Evolutionary conservation across 92 coral and sea anemone genomes (phyloP).

Genomic region (Porites cylindrica): DNA sequence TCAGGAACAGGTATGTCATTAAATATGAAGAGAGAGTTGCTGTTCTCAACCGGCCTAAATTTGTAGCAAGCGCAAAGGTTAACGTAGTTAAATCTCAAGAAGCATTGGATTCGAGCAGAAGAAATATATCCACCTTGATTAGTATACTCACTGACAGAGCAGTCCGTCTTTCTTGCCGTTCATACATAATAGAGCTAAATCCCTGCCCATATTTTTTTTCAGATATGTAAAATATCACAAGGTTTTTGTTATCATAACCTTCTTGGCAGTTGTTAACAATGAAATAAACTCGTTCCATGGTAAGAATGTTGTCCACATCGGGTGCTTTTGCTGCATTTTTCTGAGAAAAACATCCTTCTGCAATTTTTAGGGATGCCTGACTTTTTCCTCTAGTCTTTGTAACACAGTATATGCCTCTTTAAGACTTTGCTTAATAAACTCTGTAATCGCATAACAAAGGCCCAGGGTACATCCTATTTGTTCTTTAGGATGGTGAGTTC

Average conservation of each 20-base stretch:
- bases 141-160: slow-evolving; percentile 58
- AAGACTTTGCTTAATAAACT: slow-evolving; percentile 13
- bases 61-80: slow-evolving; percentile 45
- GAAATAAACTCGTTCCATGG: slow-evolving; percentile 17
- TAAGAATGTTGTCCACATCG: slow-evolving; percentile 31
- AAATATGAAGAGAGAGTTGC: slow-evolving; percentile 15
- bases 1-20: slow-evolving; percentile 25
- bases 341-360: slow-evolving; percentile 40
- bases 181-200: slow-evolving; percentile 29
- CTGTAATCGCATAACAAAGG: slow-evolving; percentile 44
- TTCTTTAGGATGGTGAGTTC: slow-evolving; percentile 56
- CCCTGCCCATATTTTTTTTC: slow-evolving; percentile 45
- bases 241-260: slow-evolving; percentile 25
- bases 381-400: slow-evolving; percentile 16
- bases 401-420: slow-evolving; percentile 14
- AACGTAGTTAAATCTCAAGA: slow-evolving; percentile 26
- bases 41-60: slow-evolving; percentile 17
- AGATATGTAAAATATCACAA: slow-evolving; percentile 40
- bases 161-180: slow-evolving; percentile 54
- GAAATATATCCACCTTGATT: slow-evolving; percentile 23
- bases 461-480: slow-evolving; percentile 65
- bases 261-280: slow-evolving; percentile 19
- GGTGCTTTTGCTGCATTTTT: neutral
- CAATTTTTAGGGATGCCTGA: slow-evolving; percentile 20
- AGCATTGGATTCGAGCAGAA: slow-evolving; percentile 39